Percentiles rank a stretch among this genome's conserved stretches.
phyloP scores from a whole-genome alignment of 2,113 vertebrate genomes.

The Alexandromys fortis region DNA sequence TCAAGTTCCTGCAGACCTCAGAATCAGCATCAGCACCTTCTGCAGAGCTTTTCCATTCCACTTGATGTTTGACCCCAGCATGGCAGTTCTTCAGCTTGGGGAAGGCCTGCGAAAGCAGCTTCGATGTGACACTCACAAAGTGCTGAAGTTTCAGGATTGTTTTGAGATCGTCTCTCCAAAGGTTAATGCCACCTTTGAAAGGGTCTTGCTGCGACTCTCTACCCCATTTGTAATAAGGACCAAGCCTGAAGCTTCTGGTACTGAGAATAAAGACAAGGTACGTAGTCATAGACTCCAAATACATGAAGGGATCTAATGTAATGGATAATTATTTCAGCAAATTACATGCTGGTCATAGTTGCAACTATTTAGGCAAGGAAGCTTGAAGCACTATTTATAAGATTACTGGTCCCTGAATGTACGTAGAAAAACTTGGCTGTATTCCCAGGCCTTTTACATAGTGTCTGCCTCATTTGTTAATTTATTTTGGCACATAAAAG shows the following conservation, averaged over 20 bases:
- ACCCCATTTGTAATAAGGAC: conserved; percentile 98
- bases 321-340: conserved; percentile 60
- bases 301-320: background rate
- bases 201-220: conserved; percentile 94
- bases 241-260: conserved; percentile 89
- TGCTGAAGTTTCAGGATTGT: conserved; percentile 93
- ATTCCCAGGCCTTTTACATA: conserved; percentile 67
- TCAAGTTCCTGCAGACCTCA: conserved; percentile 91
- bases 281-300: conserved; percentile 67
- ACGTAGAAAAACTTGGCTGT: conserved; percentile 64
- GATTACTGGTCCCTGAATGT: conserved; percentile 55
- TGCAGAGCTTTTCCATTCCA: conserved; percentile 98
- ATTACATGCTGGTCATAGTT: conserved; percentile 37
- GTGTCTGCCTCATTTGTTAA: conserved; percentile 66
- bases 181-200: conserved; percentile 93
- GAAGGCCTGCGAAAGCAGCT: conserved; percentile 95
- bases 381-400: conserved; percentile 70
- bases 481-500: conserved; percentile 75
- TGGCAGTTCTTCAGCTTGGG: conserved; percentile 96
- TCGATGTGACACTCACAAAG: conserved; percentile 92
- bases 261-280: conserved; percentile 97
- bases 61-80: conserved; percentile 94
- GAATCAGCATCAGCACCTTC: conserved; percentile 96
- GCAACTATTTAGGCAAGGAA: conserved; percentile 68
- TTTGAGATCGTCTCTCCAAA: conserved; percentile 97